Conservation (phyloP, 2,888 invertebrate species). For the Schrankia costaestrigalis region DNA sequence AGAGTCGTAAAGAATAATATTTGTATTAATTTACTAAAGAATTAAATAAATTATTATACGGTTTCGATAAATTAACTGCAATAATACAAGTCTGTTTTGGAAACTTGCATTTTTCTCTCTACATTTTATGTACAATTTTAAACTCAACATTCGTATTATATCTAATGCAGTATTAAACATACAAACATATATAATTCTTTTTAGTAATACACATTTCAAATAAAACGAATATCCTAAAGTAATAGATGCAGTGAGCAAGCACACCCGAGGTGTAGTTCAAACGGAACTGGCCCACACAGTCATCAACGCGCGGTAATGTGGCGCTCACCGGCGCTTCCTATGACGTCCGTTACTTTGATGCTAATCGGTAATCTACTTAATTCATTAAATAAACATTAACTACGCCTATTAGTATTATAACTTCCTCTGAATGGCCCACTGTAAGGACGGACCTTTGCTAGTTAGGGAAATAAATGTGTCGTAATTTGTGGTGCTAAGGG, state of each 20-base stretch:
- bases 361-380: constrained; percentile 3
- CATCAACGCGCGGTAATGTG: constrained; percentile 28
- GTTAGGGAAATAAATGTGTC: no score
- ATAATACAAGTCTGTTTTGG: no score
- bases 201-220: neutral
- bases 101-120: no score
- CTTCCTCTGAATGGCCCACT: neutral
- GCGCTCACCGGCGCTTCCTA: constrained; percentile 39
- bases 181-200: neutral
- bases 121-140: no score
- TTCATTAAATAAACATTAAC: neutral
- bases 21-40: no score
- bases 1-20: no score
- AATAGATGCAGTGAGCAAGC: constrained; percentile 12
- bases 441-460: no score
- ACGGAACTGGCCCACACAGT: constrained; percentile 45
- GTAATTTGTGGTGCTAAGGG: no score
- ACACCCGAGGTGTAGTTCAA: constrained; percentile 18
- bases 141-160: no score
- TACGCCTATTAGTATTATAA: neutral
- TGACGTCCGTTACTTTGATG: constrained; percentile 18
- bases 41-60: no score
- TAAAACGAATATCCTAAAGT: neutral
- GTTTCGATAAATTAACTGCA: no score
- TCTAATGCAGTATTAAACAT: neutral